phyloP scores from a whole-genome alignment of 1,140 invertebrate genomes.

The Zophobas morio region DNA sequence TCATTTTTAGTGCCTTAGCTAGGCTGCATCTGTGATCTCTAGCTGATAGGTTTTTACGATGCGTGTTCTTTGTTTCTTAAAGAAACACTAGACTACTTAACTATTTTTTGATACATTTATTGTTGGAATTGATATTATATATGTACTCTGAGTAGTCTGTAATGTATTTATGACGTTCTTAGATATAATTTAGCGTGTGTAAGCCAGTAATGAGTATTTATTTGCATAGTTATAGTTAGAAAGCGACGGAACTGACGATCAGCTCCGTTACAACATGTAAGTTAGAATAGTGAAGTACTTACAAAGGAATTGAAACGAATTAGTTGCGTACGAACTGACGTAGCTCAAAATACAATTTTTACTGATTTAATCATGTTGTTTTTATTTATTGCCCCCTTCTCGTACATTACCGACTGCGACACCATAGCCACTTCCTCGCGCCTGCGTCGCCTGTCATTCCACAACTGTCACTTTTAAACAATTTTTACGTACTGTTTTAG shows the following conservation, averaged over 20 bases:
- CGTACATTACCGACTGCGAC: no score
- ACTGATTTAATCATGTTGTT: no score
- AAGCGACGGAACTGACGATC: no score
- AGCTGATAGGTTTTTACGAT: constrained; percentile 40
- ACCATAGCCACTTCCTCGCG: no score
- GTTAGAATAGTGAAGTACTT: no score
- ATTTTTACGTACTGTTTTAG: constrained; percentile 12
- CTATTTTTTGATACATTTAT: constrained; percentile 22
- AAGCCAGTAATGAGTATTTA: constrained; percentile 18
- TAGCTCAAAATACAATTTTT: no score
- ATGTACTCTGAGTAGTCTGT: not conserved
- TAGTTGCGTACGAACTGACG: no score
- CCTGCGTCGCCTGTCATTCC: not conserved
- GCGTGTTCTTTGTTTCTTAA: constrained; percentile 16
- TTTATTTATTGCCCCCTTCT: no score
- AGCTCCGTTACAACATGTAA: no score
- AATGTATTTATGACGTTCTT: constrained; percentile 29
- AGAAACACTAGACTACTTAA: constrained; percentile 22
- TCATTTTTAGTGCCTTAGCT: constrained; percentile 44
- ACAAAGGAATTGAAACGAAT: no score
- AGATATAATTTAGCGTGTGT: not conserved
- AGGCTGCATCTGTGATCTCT: constrained; percentile 57
- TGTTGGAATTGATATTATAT: not conserved
- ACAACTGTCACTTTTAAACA: not conserved
- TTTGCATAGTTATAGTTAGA: not conserved